These are phyloP conservation scores for Caloenas nicobarica DNA, from an alignment of 2,113 vertebrate genomes.

Conservation along the genomic window DNA sequence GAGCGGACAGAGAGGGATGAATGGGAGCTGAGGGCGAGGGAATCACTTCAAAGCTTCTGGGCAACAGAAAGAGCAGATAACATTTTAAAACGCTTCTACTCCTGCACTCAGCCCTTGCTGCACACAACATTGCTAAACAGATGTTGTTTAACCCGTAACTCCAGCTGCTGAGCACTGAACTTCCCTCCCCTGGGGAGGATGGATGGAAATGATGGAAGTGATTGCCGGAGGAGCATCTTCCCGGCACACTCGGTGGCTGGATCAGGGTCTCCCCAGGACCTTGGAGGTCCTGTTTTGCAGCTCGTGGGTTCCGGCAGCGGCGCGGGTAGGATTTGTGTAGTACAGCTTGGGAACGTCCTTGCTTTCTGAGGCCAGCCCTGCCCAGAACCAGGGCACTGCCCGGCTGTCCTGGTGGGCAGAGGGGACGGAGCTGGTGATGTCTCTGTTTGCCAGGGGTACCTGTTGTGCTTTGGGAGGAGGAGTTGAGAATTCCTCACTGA, in stretches of 20 bases:
- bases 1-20: not conserved
- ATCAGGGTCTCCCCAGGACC: no score
- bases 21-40: accelerated
- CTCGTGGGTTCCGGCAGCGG: not conserved
- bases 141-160: not conserved
- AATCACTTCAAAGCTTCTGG: not conserved
- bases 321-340: accelerated
- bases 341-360: not conserved
- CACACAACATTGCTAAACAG: not conserved
- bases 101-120: not conserved
- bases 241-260: not conserved
- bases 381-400: not conserved
- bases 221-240: not conserved
- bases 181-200: not conserved
- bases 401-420: not conserved
- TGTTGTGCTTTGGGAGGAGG: not conserved
- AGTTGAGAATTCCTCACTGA: not conserved
- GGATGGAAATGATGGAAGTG: not conserved
- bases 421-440: not conserved
- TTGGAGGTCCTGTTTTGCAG: not conserved
- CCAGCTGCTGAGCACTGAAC: not conserved
- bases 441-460: not conserved
- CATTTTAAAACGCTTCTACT: not conserved
- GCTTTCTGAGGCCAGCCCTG: not conserved
- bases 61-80: not conserved